These are phyloP conservation scores for Cotesia typhae DNA, from an alignment of 1,140 invertebrate genomes.

Conservation along the genomic window DNA sequence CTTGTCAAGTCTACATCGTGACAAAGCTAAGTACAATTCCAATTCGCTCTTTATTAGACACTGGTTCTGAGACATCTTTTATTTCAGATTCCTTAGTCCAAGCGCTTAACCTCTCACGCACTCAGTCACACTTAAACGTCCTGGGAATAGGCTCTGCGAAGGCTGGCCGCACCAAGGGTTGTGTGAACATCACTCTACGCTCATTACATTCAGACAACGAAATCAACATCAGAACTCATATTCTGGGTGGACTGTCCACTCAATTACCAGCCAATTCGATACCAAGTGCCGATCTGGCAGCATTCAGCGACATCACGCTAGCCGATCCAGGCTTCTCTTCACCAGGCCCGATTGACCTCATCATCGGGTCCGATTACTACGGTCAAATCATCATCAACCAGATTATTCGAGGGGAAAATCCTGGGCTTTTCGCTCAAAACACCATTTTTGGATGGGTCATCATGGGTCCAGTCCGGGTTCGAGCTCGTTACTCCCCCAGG, in stretches of 20 bases:
- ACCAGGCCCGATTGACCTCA: not conserved
- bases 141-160: no score
- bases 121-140: no score
- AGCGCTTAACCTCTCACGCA: no score
- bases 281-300: not conserved
- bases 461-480: not conserved
- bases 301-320: not conserved
- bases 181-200: no score
- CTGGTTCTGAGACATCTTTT: no score
- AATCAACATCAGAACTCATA: constrained; percentile 4
- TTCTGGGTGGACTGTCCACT: not conserved
- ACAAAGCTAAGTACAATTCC: no score
- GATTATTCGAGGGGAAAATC: not conserved
- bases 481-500: not conserved
- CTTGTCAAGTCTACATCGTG: no score
- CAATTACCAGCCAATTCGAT: not conserved
- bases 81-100: no score
- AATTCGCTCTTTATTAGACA: no score
- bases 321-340: constrained; percentile 10
- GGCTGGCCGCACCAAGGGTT: not conserved
- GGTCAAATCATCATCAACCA: not conserved
- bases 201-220: not conserved
- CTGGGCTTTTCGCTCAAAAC: not conserved
- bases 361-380: constrained; percentile 16
- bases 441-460: not conserved